A percentile compares a stretch with the other conserved stretches of the same genome.
These are phyloP conservation scores for Mungos mungo DNA, from an alignment of 2,113 vertebrate genomes.

Conservation along the genomic window DNA sequence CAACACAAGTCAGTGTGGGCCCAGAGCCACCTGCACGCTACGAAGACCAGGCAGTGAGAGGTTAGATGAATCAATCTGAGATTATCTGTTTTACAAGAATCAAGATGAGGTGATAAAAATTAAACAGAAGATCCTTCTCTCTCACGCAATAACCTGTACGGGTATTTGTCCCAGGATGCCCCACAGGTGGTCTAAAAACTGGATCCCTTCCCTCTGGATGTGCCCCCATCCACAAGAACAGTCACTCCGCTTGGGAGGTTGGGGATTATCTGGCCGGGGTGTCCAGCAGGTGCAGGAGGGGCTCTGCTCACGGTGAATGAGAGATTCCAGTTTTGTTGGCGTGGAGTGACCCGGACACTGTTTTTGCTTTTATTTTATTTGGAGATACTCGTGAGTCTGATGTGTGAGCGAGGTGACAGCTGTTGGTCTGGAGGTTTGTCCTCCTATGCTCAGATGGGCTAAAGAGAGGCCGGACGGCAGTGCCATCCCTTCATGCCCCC, in stretches of 20 bases:
- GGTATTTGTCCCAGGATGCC: not conserved
- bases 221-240: not conserved
- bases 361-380: not conserved
- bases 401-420: not conserved
- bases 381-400: not conserved
- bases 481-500: not conserved
- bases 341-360: not conserved
- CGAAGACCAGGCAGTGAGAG: not conserved
- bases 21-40: not conserved
- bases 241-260: not conserved
- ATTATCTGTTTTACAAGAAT: not conserved
- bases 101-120: not conserved
- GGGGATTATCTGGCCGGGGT: not conserved
- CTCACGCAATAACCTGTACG: not conserved
- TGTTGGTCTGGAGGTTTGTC: not conserved
- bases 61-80: not conserved
- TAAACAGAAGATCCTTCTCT: not conserved
- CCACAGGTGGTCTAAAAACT: not conserved
- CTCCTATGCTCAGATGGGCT: not conserved
- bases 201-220: not conserved
- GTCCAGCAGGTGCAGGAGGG: fast-evolving
- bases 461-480: not conserved
- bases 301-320: not conserved
- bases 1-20: not conserved
- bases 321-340: not conserved